Evolutionary conservation across 2,113 vertebrate genomes (phyloP), one percentile per base, ranked within the genome.

Genomic region (Bos indicus): DNA sequence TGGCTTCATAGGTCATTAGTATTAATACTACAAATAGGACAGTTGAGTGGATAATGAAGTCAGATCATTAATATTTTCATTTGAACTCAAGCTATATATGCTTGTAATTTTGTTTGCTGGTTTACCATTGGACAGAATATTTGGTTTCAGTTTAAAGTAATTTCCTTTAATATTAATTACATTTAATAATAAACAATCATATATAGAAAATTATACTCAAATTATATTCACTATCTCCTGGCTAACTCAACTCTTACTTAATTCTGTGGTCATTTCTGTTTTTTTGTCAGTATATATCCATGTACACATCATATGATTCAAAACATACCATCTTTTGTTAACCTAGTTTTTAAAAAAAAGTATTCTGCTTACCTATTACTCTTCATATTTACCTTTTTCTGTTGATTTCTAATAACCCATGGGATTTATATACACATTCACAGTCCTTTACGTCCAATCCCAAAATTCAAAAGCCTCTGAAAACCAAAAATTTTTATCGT

Each of bases 21-120:
- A 88, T 86, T 91, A 96, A 89, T 93, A 40, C 7, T 52, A 52
- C 4, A 4, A 88, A 88, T 90, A 95, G 16, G 67, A 86, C 8
- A 97, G 9, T 57, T 98, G 60, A 95, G 14, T 95, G 54, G 43
- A 77, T 90, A 90, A 90, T 93, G 74, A 95, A 92, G 81, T 93
- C 33, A 90, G 33, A 85, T 93, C 4, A 84, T 90, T 94, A 87
- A 16, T 96, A 91, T 83, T 97, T 96, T 46, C 43, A 60, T 93
- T 94, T 97, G 94, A 96, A 86, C 64, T 88, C 54, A 85, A 14
- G 23, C 59, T 97, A 15, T 64, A 3, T 86, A 91, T 90, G 5
- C 46, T 95, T 96, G 0, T 96, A 90, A 96, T 96, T 97, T 97
- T 30, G 92, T 90, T 80, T 90, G 26, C 40, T 60, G 36, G 43